These are phyloP conservation scores for Alosa alosa DNA, from an alignment of 2,113 vertebrate species.

Conservation along the genomic window DNA sequence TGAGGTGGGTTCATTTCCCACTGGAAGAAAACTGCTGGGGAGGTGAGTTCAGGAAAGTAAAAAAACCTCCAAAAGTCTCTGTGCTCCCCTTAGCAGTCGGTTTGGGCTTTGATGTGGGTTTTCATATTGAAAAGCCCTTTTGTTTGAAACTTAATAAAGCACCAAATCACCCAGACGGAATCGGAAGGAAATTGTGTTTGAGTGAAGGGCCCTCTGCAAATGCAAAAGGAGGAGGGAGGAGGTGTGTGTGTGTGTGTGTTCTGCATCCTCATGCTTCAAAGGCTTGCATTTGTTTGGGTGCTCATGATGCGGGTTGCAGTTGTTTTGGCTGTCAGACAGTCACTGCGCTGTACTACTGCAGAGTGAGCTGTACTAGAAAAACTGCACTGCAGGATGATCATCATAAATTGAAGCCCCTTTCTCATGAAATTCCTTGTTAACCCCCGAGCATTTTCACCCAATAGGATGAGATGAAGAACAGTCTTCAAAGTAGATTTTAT, in stretches of 20 bases:
- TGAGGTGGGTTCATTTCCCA: background rate
- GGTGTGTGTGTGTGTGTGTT: background rate
- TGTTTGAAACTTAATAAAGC: slow-evolving; percentile 13
- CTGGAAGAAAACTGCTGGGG: background rate
- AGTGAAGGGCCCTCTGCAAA: background rate
- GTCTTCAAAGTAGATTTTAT: background rate
- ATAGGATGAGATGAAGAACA: background rate
- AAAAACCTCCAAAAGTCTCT: background rate
- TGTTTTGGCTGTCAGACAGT: background rate
- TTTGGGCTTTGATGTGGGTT: background rate
- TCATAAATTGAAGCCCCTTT: no score
- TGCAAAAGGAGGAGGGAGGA: background rate
- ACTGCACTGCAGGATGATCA: background rate
- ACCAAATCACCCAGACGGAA: background rate
- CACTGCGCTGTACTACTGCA: background rate
- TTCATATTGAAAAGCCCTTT: background rate
- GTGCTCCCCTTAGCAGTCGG: background rate
- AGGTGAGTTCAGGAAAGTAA: background rate
- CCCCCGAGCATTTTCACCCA: background rate
- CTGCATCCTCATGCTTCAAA: background rate
- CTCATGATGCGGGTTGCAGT: background rate
- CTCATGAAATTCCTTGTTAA: no score
- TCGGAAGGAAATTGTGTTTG: background rate
- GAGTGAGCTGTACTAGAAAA: background rate
- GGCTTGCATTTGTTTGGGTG: background rate